Conservation (phyloP, 2,888 invertebrate species). For the Suillia variegata region DNA sequence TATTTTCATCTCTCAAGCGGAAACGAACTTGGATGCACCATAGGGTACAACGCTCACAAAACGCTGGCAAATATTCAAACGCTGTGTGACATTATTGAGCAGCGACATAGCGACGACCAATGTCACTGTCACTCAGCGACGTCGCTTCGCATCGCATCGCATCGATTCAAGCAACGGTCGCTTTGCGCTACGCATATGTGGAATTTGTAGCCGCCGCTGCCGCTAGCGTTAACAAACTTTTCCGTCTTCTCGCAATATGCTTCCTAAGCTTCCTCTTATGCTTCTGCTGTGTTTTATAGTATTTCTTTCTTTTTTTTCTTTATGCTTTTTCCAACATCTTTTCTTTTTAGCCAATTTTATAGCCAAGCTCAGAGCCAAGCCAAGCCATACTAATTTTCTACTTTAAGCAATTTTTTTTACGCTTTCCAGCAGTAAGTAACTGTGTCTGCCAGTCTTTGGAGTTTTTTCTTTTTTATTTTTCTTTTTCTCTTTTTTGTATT, state of each 20-base stretch:
- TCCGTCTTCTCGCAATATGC: not conserved
- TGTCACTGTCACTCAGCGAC: not conserved
- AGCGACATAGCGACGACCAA: not conserved
- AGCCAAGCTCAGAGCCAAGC: too few species aligned
- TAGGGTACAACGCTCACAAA: too few species aligned
- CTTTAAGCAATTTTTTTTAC: conserved; percentile 45
- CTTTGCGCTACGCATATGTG: not conserved
- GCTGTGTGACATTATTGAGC: too few species aligned
- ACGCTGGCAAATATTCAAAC: too few species aligned
- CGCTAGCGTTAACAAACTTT: not conserved
- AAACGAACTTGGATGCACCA: too few species aligned
- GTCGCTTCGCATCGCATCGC: not conserved
- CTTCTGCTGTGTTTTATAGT: too few species aligned
- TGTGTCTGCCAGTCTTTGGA: conserved; percentile 1
- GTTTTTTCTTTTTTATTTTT: not conserved
- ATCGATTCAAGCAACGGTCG: not conserved
- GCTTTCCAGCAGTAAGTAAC: conserved; percentile 41
- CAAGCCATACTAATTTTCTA: conserved; percentile 32
- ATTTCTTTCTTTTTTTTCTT: too few species aligned
- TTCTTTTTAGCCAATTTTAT: too few species aligned
- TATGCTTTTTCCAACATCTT: too few species aligned
- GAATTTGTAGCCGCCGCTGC: not conserved
- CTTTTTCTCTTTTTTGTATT: not conserved
- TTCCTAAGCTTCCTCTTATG: too few species aligned
- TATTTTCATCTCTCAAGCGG: too few species aligned